These are phyloP conservation scores for Phacellophora camtschatica DNA, from an alignment of 30 jellyfish, hydroid and myxozoan species.

Conservation along the genomic window DNA sequence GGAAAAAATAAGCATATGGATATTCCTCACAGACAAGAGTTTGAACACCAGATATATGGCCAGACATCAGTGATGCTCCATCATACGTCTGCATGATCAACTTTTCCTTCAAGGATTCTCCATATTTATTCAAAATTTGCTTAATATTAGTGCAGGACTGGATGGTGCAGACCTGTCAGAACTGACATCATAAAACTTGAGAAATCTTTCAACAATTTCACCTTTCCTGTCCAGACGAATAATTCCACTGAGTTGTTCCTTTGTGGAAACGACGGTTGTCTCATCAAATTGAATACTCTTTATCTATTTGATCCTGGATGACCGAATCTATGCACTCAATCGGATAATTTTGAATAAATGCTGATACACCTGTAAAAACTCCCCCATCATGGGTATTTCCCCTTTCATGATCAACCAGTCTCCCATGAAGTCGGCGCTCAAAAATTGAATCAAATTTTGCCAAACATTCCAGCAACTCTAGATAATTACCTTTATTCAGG, in stretches of 20 bases:
- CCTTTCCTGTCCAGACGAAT: conserved; percentile 27
- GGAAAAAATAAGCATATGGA: conserved; percentile 26
- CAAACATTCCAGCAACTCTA: conserved; percentile 46
- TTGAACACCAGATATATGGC: conserved; percentile 44
- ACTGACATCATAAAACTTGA: conserved; percentile 30
- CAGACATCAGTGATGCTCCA: conserved; percentile 49
- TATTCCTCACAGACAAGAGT: conserved; percentile 30
- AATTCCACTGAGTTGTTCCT: conserved; percentile 45
- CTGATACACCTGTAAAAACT: conserved; percentile 44
- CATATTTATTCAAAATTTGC: not conserved
- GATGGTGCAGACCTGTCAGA: conserved; percentile 49
- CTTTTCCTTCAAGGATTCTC: conserved; percentile 4
- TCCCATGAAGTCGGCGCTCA: conserved; percentile 36
- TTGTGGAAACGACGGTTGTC: conserved; percentile 40
- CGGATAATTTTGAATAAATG: conserved; percentile 44
- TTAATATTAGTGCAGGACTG: not conserved
- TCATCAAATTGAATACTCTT: conserved; percentile 24
- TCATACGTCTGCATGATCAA: conserved; percentile 62
- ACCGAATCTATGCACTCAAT: conserved; percentile 2
- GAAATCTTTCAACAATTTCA: conserved; percentile 33
- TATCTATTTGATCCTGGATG: conserved; percentile 6
- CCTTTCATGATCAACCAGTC: conserved; percentile 2
- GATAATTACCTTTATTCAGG: conserved; percentile 32
- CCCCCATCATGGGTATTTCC: conserved; percentile 6
- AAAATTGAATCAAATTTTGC: conserved; percentile 58